Conservation (phyloP, 2,888 invertebrate genomes). For the Pandemis corylana region DNA sequence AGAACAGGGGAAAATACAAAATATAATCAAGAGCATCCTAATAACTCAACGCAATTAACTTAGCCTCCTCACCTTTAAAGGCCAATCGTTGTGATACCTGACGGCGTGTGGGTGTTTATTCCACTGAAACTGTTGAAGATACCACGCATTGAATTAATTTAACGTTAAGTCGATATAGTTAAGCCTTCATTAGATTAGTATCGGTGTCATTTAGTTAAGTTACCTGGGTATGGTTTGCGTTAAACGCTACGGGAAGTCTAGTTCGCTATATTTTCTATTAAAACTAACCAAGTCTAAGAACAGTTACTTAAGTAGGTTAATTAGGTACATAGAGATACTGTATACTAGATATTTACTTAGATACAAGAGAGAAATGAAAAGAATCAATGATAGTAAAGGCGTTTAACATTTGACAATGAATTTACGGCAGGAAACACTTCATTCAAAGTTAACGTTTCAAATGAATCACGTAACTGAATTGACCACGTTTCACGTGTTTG, state of each 20-base stretch:
- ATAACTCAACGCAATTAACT: conserved; percentile 27
- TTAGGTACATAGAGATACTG: too few species aligned
- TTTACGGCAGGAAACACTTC: neutral
- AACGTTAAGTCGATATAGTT: conserved; percentile 9
- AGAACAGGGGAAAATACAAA: conserved; percentile 5
- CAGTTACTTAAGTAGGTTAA: too few species aligned
- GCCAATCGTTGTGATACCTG: conserved; percentile 42
- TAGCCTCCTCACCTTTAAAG: conserved; percentile 48
- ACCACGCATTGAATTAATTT: conserved; percentile 25
- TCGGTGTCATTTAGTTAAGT: conserved; percentile 7
- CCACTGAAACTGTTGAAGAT: conserved; percentile 27
- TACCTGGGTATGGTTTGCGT: neutral
- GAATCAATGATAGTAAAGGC: neutral
- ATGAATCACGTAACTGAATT: conserved; percentile 11
- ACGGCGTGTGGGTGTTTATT: conserved; percentile 40
- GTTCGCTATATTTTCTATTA: neutral
- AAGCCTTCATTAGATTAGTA: conserved; percentile 15
- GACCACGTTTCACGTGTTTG: conserved; percentile 2
- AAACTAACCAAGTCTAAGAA: too few species aligned
- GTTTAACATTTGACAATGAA: neutral
- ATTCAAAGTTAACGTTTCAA: conserved; percentile 3
- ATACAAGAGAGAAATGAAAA: neutral
- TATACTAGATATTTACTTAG: too few species aligned
- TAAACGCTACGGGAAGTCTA: neutral
- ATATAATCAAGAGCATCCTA: conserved; percentile 21